A percentile compares a stretch with the other conserved stretches of the same genome.
phyloP scores from a whole-genome alignment of 2,797 vertebrate species.

The Fratercula arctica region DNA sequence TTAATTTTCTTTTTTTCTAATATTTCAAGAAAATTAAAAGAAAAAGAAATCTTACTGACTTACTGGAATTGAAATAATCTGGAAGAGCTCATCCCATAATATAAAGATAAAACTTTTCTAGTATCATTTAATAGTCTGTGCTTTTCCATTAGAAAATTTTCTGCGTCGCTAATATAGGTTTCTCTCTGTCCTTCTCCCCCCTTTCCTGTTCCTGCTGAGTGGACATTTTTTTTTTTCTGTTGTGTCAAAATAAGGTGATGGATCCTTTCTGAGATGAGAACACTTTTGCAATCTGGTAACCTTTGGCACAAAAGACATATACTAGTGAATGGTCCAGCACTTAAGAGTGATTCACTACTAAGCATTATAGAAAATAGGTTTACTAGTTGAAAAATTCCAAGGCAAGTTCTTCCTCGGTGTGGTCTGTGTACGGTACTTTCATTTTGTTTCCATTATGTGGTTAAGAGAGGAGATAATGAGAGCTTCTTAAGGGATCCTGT shows the following conservation, averaged over 20 bases:
- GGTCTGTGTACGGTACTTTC: slow-evolving; percentile 39
- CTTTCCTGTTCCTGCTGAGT: slow-evolving; percentile 58
- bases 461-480: slow-evolving; percentile 70
- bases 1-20: slow-evolving; percentile 45
- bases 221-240: slow-evolving; percentile 53
- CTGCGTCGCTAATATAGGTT: slow-evolving; percentile 56
- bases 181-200: background rate
- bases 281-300: slow-evolving; percentile 71
- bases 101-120: slow-evolving; percentile 35
- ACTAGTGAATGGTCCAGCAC: slow-evolving; percentile 69
- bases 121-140: slow-evolving; percentile 53
- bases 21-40: slow-evolving; percentile 18
- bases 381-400: slow-evolving; percentile 67
- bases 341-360: slow-evolving; percentile 68
- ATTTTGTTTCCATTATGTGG: slow-evolving; percentile 66
- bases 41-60: background rate
- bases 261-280: slow-evolving; percentile 57
- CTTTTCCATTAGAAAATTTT: slow-evolving; percentile 64
- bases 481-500: slow-evolving; percentile 53
- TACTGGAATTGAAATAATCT: slow-evolving; percentile 18
- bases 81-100: slow-evolving; percentile 38
- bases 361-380: slow-evolving; percentile 75
- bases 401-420: slow-evolving; percentile 59
- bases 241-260: slow-evolving; percentile 71
- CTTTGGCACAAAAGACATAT: slow-evolving; percentile 71